Base-by-base conservation (phyloP, 2,797 vertebrate genomes). In the Sebastes kiyomatsui region DNA sequence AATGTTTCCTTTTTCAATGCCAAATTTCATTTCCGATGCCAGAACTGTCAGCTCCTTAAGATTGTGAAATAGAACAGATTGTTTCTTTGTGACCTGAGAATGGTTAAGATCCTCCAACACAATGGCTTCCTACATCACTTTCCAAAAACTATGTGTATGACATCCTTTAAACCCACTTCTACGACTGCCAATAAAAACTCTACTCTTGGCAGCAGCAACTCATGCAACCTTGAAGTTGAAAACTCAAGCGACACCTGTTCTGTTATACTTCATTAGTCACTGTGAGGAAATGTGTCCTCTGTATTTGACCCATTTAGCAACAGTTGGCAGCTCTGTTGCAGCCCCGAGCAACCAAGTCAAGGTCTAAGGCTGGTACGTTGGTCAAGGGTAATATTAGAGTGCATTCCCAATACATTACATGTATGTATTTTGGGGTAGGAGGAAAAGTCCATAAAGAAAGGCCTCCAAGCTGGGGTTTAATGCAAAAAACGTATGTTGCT, bases 231-330 rank as follows among this genome's bases (percentile, higher is more conserved):
- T 73, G 73, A 77, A 52, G 54, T 18, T 42, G 25, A 68, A 80
- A 81, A 87, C 10, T 42, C 23, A 56, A 33, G 46, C 71, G 82
- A 78, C 78, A 67, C 62, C 54, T 61, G 38, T 60, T 67, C 27
- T 46, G 33, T 65, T 75, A 32, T 5, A 76, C 61, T 72, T 68
- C 74, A 82, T 86, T 81, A 72, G 77, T 61, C 67, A 32, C 70
- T 38, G n/a, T 68, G 49, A 77, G 49, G 20, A 79, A 56, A 79
- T 23, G 3, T 85, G 30, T 84, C 77, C 68, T 83, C 59, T 66
- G 13, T 54, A 32, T 74, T 59, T 72, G 67, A 82, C 78, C 70
- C 35, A 28, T 69, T 81, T 75, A 80, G 78, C 66, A 46, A 64
- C 20, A 23, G 72, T 52, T 10, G 69, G 8, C 81, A 71, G 67